phyloP scores from a whole-genome alignment of 2,113 vertebrate genomes.

The Setophaga petechia region DNA sequence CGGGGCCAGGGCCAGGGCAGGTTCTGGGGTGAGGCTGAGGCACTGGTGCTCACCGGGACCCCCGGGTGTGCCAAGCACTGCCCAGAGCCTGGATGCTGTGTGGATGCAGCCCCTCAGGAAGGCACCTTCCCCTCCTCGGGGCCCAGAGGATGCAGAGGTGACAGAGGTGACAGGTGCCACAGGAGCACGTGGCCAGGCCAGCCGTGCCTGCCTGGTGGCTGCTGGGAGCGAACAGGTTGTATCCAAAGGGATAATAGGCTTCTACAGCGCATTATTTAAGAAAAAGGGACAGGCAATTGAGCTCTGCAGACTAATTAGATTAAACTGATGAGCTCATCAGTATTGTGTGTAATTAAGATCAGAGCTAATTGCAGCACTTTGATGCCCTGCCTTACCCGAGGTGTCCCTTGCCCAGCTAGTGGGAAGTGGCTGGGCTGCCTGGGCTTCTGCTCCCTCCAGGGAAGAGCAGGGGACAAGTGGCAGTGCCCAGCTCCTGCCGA shows the following conservation, averaged over 20 bases:
- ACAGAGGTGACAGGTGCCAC: accelerated
- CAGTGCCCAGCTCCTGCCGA: neutral
- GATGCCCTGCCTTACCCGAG: neutral
- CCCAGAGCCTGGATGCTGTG: neutral
- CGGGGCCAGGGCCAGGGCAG: neutral
- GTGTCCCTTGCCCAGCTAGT: neutral
- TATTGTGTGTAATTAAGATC: slow-evolving; percentile 52
- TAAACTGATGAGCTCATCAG: slow-evolving; percentile 57
- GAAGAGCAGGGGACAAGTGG: accelerated
- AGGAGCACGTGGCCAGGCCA: neutral
- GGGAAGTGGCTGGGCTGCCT: neutral
- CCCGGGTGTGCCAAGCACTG: accelerated
- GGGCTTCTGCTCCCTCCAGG: neutral
- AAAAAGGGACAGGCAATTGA: slow-evolving; percentile 41
- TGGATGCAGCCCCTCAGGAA: neutral
- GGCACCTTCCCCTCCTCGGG: accelerated
- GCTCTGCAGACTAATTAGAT: slow-evolving; percentile 55
- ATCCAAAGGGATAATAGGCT: neutral
- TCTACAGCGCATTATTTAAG: neutral
- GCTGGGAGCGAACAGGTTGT: accelerated
- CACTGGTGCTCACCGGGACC: accelerated
- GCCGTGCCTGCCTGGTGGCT: neutral
- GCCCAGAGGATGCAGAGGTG: neutral
- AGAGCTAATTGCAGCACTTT: slow-evolving; percentile 30
- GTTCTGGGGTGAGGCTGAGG: neutral